phyloP scores from a whole-genome alignment of 2,888 invertebrate species.

The Galerucella calmariensis region DNA sequence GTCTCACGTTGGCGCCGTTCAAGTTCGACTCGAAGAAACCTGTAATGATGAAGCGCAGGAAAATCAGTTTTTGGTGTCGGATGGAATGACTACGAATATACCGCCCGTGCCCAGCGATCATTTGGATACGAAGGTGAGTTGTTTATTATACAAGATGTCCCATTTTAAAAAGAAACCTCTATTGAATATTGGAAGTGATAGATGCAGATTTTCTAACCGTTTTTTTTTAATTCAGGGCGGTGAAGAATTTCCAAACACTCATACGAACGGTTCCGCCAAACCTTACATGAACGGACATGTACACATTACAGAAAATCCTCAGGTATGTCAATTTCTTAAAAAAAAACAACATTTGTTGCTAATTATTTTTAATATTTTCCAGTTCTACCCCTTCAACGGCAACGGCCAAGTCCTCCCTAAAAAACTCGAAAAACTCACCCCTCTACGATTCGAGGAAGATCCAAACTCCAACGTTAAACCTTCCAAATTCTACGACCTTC shows the following conservation, averaged over 20 bases:
- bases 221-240: constrained; percentile 53
- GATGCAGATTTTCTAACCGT: neutral
- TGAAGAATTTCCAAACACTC: constrained; percentile 67
- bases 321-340: constrained; percentile 64
- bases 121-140: constrained; percentile 70
- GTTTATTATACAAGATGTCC: neutral
- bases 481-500: constrained; percentile 55
- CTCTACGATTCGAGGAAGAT: constrained; percentile 55
- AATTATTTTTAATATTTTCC: constrained; percentile 37
- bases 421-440: constrained; percentile 42
- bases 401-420: constrained; percentile 47
- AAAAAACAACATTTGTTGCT: neutral
- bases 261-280: constrained; percentile 66
- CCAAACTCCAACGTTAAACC: constrained; percentile 59
- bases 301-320: constrained; percentile 77
- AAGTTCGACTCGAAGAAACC: constrained; percentile 55
- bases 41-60: constrained; percentile 58
- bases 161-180: neutral
- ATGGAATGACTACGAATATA: constrained; percentile 59
- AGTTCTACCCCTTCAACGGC: constrained; percentile 54
- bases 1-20: constrained; percentile 53
- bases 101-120: constrained; percentile 58
- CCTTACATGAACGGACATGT: constrained; percentile 67
- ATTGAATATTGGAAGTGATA: neutral
- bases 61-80: constrained; percentile 61